Evolutionary conservation across 2,797 vertebrate genomes (phyloP), one percentile per base, ranked within the genome.

Genomic region (Enteromius afrohamiltoni): DNA sequence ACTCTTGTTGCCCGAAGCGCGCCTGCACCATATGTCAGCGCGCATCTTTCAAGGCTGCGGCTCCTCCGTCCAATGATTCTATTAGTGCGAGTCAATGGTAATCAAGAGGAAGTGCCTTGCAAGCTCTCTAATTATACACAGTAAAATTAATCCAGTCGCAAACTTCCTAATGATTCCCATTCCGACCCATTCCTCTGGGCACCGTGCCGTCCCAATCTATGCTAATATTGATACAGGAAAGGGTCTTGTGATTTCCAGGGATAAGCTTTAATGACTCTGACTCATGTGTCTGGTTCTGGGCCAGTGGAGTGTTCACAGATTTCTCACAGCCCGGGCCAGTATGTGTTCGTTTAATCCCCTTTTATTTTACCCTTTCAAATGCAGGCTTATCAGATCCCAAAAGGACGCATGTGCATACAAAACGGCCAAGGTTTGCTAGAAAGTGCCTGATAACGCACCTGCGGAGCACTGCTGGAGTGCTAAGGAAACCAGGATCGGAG

Each of bases 271-370:
- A 85, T 82, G 58, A 85, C 76, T 88, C 79, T 58, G 83, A 82
- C 82, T 85, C 62, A 62, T 87, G 62, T 81, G 82, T 75, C 74
- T 88, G 80, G 77, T 82, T 88, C 76, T 77, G 69, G 65, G 80
- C 85, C 49, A 80, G 49, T 68, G 45, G 71, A 77, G 77, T 74
- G 49, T 83, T 88, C 77, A 16, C 6, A 71, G 80, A 62, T 73
- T 75, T 78, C 65, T 69, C 29, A 42, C 65, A 45, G 77, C 83
- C 70, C 2, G 23, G 71, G 74, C 58, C 74, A 83, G 81, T 79
- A 83, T 82, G 85, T 85, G 77, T 85, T 70, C 19, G 77, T 85
- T 83, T 83, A 87, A 87, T 87, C 83, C 69, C 64, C 16, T 85
- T 85, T 83, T 84, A 81, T 88, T 85, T 85, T 81, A 82, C 83